Percentiles rank a stretch among this genome's conserved stretches.
Conservation (phyloP, 1,140 invertebrate species). For the Helicoverpa zea region DNA sequence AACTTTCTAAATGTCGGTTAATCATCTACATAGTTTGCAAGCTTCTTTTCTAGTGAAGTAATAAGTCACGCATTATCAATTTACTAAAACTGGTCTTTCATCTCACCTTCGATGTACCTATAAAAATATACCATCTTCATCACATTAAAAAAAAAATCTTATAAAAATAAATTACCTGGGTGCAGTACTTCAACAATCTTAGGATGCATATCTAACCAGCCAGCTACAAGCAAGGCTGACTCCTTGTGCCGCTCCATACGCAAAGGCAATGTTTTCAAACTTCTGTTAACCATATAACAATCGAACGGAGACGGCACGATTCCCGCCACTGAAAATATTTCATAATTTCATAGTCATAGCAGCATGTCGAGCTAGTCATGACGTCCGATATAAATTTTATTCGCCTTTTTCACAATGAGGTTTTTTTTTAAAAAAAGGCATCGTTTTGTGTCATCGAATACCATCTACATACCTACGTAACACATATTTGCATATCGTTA, state of each 20-base stretch:
- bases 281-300: constrained; percentile 97
- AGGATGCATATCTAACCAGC: constrained; percentile 91
- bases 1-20: too few species aligned
- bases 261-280: constrained; percentile 97
- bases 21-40: too few species aligned
- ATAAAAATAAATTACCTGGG: constrained; percentile 86
- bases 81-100: too few species aligned
- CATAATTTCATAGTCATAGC: not conserved
- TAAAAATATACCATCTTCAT: constrained; percentile 70
- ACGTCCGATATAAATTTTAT: too few species aligned
- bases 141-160: not conserved
- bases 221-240: constrained; percentile 92
- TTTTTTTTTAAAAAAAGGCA: too few species aligned
- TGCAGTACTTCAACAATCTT: constrained; percentile 92
- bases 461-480: too few species aligned
- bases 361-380: not conserved
- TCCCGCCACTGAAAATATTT: constrained; percentile 91
- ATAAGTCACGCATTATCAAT: too few species aligned
- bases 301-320: constrained; percentile 98
- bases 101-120: too few species aligned
- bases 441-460: too few species aligned
- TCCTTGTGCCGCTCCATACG: constrained; percentile 96
- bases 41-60: too few species aligned
- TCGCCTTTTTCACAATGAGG: too few species aligned
- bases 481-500: too few species aligned